A percentile compares a stretch with the other conserved stretches of the same genome.
phyloP scores from a whole-genome alignment of 1,140 invertebrate genomes.

The Macrosteles quadrilineatus region DNA sequence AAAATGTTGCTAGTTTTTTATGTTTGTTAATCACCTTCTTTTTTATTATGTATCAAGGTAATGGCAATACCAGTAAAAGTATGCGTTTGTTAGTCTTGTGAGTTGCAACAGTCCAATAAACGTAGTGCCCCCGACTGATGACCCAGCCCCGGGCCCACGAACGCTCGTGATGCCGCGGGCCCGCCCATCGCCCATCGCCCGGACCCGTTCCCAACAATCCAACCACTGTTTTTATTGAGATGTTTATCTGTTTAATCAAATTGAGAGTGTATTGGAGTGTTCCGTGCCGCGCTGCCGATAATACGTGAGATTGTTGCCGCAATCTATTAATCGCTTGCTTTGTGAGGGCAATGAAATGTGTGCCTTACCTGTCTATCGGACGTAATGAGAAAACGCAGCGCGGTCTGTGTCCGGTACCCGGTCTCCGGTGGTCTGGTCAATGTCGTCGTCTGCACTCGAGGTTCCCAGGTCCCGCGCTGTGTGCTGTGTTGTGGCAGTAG shows the following conservation, averaged over 20 bases:
- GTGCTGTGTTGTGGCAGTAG: too few relatives aligned
- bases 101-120: too few relatives aligned
- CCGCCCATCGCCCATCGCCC: neutral
- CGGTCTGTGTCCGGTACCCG: too few relatives aligned
- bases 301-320: conserved; percentile 4
- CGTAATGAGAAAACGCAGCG: neutral
- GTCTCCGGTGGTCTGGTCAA: too few relatives aligned
- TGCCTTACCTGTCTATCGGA: neutral
- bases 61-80: too few relatives aligned
- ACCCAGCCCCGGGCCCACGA: neutral
- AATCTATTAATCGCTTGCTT: conserved; percentile 7
- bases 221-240: conserved; percentile 18
- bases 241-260: conserved; percentile 17
- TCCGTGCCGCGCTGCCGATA: neutral
- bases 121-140: too few relatives aligned
- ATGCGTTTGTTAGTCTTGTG: too few relatives aligned
- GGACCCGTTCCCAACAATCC: conserved; percentile 17
- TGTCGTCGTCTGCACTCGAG: too few relatives aligned
- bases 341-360: neutral
- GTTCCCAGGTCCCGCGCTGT: too few relatives aligned
- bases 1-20: too few relatives aligned
- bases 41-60: too few relatives aligned
- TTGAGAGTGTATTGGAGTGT: conserved; percentile 16
- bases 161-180: neutral
- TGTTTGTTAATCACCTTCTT: too few relatives aligned